These are phyloP conservation scores for Sigmodon hispidus DNA, from an alignment of 2,113 vertebrate genomes.

Conservation along the genomic window DNA sequence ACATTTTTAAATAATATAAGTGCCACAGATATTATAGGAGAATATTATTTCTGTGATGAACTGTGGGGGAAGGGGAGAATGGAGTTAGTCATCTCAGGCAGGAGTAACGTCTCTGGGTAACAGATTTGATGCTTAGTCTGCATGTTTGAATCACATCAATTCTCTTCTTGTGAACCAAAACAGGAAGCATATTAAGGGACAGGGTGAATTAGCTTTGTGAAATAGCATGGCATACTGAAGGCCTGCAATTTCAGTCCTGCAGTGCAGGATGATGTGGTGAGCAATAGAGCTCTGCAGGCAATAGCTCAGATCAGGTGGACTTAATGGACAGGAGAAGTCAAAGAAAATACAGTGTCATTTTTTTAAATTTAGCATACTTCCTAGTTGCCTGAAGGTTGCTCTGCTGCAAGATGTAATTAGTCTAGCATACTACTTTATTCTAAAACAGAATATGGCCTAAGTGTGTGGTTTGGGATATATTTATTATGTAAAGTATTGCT, in stretches of 20 bases:
- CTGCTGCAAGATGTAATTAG: conserved; percentile 5
- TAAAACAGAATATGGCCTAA: conserved; percentile 10
- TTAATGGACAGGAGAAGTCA: neutral
- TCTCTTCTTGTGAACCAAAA: neutral
- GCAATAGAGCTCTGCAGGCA: no score
- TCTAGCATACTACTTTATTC: conserved; percentile 19
- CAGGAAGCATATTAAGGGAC: neutral
- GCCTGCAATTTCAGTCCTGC: neutral
- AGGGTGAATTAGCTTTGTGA: neutral
- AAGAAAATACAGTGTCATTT: neutral
- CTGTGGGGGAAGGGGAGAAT: neutral
- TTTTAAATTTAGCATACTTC: neutral
- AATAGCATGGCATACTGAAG: neutral
- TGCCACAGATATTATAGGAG: neutral
- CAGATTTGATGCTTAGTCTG: neutral
- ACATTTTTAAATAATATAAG: conserved; percentile 21
- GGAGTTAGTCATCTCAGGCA: neutral
- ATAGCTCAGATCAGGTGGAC: neutral
- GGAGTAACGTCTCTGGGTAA: no score
- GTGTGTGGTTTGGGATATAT: conserved; percentile 20
- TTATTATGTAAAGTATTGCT: neutral
- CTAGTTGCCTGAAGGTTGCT: conserved; percentile 9
- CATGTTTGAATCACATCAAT: neutral
- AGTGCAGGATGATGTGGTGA: neutral
- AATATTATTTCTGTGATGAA: neutral